These are phyloP conservation scores for Rhyacichthys aspro DNA, from an alignment of 2,797 vertebrate genomes.

Conservation along the genomic window DNA sequence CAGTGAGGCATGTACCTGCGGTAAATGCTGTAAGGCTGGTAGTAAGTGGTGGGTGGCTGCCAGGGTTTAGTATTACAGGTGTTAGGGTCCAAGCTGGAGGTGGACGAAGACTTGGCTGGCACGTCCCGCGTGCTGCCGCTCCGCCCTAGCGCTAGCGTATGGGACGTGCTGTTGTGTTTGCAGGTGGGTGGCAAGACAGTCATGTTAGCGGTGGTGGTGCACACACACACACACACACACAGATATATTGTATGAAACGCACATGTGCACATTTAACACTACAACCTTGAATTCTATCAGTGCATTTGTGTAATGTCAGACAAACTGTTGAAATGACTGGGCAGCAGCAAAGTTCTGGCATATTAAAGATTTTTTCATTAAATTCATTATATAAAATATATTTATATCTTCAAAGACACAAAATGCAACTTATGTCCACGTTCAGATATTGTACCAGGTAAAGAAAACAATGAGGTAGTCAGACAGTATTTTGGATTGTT, in stretches of 20 bases:
- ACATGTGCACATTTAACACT: conserved; percentile 43
- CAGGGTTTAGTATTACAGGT: conserved; percentile 85
- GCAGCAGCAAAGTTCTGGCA: neutral
- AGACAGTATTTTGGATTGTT: conserved; percentile 21
- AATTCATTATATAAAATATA: neutral
- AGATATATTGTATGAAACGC: conserved; percentile 51
- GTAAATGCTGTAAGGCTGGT: conserved; percentile 87
- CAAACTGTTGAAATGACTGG: neutral
- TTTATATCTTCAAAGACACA: no score
- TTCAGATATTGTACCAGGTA: conserved; percentile 42
- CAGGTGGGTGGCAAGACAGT: conserved; percentile 75
- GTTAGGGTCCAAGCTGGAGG: conserved; percentile 88
- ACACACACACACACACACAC: conserved; percentile 48
- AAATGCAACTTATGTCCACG: conserved; percentile 34
- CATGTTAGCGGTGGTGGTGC: conserved; percentile 74
- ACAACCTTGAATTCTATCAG: conserved; percentile 44
- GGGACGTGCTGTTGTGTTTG: conserved; percentile 81
- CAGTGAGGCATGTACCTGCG: conserved; percentile 79
- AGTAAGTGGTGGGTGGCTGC: conserved; percentile 82
- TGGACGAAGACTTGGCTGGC: conserved; percentile 86
- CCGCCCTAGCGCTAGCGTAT: conserved; percentile 85
- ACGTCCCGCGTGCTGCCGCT: conserved; percentile 87
- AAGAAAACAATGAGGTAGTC: conserved; percentile 12
- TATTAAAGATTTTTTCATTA: neutral
- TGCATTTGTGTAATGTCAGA: conserved; percentile 44